These are phyloP conservation scores for Hylia prasina DNA, from an alignment of 2,113 vertebrate genomes.

Conservation along the genomic window DNA sequence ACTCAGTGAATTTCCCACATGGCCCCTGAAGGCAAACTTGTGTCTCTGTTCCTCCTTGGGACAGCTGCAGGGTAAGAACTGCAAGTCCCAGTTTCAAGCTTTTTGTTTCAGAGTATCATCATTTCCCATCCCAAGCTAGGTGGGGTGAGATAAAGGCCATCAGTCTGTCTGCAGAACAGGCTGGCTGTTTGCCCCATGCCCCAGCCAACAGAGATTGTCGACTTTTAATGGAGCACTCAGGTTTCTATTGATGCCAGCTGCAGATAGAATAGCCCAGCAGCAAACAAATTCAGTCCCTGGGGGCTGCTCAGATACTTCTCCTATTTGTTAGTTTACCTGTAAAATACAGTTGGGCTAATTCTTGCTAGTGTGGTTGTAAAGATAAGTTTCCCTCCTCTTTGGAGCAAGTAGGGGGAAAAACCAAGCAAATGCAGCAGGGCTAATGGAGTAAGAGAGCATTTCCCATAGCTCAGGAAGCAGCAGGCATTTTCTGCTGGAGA, in stretches of 20 bases:
- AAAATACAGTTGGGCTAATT: slow-evolving; percentile 65
- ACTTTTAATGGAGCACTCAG: slow-evolving; percentile 69
- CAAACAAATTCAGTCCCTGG: slow-evolving; percentile 52
- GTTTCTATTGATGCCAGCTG: slow-evolving; percentile 78
- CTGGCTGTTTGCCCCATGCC: slow-evolving; percentile 65
- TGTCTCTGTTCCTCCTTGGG: neutral
- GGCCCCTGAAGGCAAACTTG: neutral
- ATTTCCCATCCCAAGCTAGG: slow-evolving; percentile 53
- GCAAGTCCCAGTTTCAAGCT: neutral
- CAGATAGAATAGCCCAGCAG: slow-evolving; percentile 54
- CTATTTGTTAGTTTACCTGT: slow-evolving; percentile 69
- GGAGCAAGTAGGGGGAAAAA: neutral
- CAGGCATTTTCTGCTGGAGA: neutral
- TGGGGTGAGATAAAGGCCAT: slow-evolving; percentile 75
- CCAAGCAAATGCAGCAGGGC: neutral
- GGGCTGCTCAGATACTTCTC: slow-evolving; percentile 60
- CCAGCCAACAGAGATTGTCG: slow-evolving; percentile 44
- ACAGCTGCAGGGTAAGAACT: neutral
- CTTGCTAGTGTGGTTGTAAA: slow-evolving; percentile 8
- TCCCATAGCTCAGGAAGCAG: slow-evolving; percentile 3
- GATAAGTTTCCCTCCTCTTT: slow-evolving; percentile 4
- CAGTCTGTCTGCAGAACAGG: slow-evolving; percentile 85
- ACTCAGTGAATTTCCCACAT: neutral
- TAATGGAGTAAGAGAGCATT: neutral
- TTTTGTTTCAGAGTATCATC: slow-evolving; percentile 44